Percentiles rank a stretch among this genome's conserved stretches.
Evolutionary conservation across 1,140 invertebrate species (phyloP).

Genomic region (Lutraria rhynchaena): DNA sequence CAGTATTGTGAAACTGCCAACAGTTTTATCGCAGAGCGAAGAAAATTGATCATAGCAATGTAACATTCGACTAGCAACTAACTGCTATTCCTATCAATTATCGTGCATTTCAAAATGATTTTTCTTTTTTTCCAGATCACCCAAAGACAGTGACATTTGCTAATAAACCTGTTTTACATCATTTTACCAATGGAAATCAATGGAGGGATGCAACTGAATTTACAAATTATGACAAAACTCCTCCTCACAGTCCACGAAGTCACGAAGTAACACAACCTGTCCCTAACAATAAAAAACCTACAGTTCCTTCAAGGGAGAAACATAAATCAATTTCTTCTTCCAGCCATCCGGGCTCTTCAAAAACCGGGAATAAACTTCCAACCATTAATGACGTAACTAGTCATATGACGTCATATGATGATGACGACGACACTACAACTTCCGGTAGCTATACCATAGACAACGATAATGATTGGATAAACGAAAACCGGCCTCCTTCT

Average conservation of each 20-base stretch:
- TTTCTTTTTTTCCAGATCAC: slow-evolving; percentile 53
- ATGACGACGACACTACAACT: slow-evolving; percentile 59
- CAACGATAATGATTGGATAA: slow-evolving; percentile 55
- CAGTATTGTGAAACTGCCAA: too few species aligned
- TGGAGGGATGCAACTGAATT: slow-evolving; percentile 37
- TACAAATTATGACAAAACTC: slow-evolving; percentile 8
- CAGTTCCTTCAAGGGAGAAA: slow-evolving; percentile 35
- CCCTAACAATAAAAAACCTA: slow-evolving; percentile 36
- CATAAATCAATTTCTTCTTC: slow-evolving; percentile 10
- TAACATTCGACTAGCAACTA: too few species aligned
- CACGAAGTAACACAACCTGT: neutral
- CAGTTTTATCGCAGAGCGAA: too few species aligned
- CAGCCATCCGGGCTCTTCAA: slow-evolving; percentile 19
- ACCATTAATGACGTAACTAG: slow-evolving; percentile 28
- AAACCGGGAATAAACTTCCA: slow-evolving; percentile 40
- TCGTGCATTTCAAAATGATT: neutral
- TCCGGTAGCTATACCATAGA: slow-evolving; percentile 60
- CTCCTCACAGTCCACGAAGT: neutral
- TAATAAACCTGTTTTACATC: slow-evolving; percentile 49
- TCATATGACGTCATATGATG: slow-evolving; percentile 59
- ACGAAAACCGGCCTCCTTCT: slow-evolving; percentile 11
- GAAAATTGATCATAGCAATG: too few species aligned
- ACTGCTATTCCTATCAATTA: too few species aligned
- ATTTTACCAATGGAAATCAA: slow-evolving; percentile 28
- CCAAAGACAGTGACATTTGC: slow-evolving; percentile 60